phyloP scores from a whole-genome alignment of 2,888 invertebrate genomes.

The Macrophya alboannulata region DNA sequence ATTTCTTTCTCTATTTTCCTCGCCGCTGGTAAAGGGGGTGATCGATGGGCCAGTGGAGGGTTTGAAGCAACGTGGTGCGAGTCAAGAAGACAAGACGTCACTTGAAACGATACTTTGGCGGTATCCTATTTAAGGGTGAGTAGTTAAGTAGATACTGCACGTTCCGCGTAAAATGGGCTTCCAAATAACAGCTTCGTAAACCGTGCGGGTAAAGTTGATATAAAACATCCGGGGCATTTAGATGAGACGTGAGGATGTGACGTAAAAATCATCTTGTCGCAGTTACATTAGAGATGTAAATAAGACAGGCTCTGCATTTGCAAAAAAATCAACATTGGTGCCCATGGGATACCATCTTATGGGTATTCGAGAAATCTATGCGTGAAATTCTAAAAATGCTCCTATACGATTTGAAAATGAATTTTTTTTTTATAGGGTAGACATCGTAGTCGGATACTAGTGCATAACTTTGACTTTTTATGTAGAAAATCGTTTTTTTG shows the following conservation, averaged over 20 bases:
- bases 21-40: constrained; percentile 2
- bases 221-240: neutral
- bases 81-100: constrained; percentile 21
- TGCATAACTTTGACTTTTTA: no score
- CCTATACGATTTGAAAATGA: no score
- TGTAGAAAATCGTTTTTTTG: no score
- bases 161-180: neutral
- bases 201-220: neutral
- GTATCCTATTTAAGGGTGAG: constrained; percentile 13
- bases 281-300: neutral
- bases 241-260: neutral
- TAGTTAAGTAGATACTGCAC: constrained; percentile 13
- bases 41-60: constrained; percentile 25
- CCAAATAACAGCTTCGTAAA: constrained; percentile 21
- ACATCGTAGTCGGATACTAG: no score
- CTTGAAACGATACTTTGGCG: constrained; percentile 27
- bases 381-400: no score
- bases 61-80: neutral
- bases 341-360: no score
- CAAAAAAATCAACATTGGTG: neutral
- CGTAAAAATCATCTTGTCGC: neutral
- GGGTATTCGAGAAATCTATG: no score
- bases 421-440: no score
- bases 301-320: neutral
- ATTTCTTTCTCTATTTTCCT: constrained; percentile 39